phyloP scores from a whole-genome alignment of 1,140 invertebrate species.

The Lordiphosa clarofinis region DNA sequence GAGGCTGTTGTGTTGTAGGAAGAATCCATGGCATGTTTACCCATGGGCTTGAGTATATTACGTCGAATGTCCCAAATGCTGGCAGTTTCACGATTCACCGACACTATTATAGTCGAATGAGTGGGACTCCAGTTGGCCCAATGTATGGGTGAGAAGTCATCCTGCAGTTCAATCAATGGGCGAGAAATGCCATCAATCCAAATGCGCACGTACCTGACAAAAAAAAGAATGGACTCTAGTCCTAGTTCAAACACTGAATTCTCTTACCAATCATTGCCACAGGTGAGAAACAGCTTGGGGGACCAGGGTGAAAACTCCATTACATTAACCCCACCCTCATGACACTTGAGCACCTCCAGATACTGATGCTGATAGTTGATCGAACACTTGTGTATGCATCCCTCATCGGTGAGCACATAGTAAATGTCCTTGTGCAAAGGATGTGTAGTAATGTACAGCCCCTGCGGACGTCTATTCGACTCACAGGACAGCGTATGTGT shows the following conservation, averaged over 20 bases:
- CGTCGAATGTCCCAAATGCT: conserved; percentile 87
- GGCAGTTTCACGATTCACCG: conserved; percentile 85
- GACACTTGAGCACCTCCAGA: conserved; percentile 87
- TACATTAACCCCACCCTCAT: conserved; percentile 88
- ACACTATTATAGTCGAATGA: conserved; percentile 90
- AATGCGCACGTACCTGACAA: conserved; percentile 83
- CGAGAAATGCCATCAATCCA: conserved; percentile 87
- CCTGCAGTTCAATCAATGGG: conserved; percentile 83
- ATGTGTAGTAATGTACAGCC: conserved; percentile 84
- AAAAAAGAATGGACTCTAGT: background rate
- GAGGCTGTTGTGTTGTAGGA: conserved; percentile 65
- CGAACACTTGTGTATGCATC: conserved; percentile 89
- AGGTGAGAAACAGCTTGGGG: conserved; percentile 87
- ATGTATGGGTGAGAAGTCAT: conserved; percentile 82
- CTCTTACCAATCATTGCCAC: conserved; percentile 88
- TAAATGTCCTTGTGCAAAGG: conserved; percentile 85
- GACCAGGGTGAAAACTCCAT: conserved; percentile 90
- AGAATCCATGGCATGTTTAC: conserved; percentile 75
- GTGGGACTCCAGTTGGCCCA: conserved; percentile 90
- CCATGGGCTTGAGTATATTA: conserved; percentile 84
- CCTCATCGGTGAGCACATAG: conserved; percentile 91
- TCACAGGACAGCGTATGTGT: conserved; percentile 23
- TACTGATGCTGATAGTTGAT: conserved; percentile 84
- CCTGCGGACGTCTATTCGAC: conserved; percentile 81
- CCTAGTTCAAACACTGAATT: too few species aligned